A percentile compares a stretch with the other conserved stretches of the same genome.
Evolutionary conservation across 2,797 vertebrate species (phyloP).

Genomic region (Sebastes baramenuke): DNA sequence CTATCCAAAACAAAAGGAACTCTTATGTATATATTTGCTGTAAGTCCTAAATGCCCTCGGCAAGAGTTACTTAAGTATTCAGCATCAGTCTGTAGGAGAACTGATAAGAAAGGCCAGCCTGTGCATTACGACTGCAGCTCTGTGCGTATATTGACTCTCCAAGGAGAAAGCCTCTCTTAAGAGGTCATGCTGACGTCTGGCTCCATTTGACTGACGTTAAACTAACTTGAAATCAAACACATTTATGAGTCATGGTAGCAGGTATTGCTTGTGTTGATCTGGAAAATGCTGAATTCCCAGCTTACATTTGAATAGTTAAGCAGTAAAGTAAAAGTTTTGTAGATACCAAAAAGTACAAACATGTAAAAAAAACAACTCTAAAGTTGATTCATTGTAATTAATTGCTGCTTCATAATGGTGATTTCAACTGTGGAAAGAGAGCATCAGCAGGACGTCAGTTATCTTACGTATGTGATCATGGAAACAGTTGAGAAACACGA

Average conservation of each 20-base stretch:
- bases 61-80: not conserved
- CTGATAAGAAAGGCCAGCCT: slow-evolving; percentile 39
- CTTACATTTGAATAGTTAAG: not conserved
- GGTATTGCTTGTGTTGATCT: not conserved
- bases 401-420: not conserved
- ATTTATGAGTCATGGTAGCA: slow-evolving; percentile 2
- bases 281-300: not conserved
- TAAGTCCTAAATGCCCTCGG: slow-evolving; percentile 8
- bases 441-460: not conserved
- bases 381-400: not conserved
- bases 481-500: slow-evolving; percentile 29
- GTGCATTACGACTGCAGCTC: not conserved
- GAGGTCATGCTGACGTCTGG: slow-evolving; percentile 55
- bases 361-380: not conserved
- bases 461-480: slow-evolving; percentile 1
- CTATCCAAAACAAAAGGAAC: not conserved
- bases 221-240: slow-evolving; percentile 26
- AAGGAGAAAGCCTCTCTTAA: slow-evolving; percentile 57
- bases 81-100: slow-evolving; percentile 6
- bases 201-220: slow-evolving; percentile 24
- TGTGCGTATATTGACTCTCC: slow-evolving; percentile 35
- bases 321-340: not conserved
- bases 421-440: not conserved
- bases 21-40: not conserved
- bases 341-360: not conserved